Conservation (phyloP, 2,888 invertebrate species). For the Koerneria pararmatus region DNA sequence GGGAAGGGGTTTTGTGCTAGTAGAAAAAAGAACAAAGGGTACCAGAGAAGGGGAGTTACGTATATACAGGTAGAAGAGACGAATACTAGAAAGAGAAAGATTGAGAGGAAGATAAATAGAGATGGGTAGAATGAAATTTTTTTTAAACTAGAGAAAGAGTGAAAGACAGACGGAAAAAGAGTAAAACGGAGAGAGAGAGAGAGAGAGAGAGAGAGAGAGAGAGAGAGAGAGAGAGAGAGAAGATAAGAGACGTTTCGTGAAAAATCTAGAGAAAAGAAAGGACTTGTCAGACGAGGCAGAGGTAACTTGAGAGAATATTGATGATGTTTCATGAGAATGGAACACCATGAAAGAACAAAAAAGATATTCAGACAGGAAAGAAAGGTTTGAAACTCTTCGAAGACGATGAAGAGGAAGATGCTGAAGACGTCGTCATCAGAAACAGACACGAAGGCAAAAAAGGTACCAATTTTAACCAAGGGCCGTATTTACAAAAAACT, state of each 20-base stretch:
- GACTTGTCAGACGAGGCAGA: not conserved
- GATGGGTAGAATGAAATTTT: not conserved
- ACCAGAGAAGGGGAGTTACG: too few relatives aligned
- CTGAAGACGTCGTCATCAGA: constrained; percentile 6
- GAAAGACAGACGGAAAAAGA: too few relatives aligned
- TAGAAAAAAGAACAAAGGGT: too few relatives aligned
- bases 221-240: not conserved
- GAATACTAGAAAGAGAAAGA: too few relatives aligned
- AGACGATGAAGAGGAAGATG: constrained; percentile 11
- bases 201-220: not conserved
- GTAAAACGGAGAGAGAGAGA: constrained; percentile 14
- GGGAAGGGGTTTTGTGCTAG: too few relatives aligned
- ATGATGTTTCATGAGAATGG: not conserved
- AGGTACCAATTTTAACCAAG: too few relatives aligned
- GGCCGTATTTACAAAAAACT: too few relatives aligned
- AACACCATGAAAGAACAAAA: not conserved
- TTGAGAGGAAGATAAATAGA: too few relatives aligned
- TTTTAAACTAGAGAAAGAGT: not conserved
- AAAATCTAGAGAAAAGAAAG: not conserved
- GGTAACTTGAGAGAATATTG: not conserved
- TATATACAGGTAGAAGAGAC: too few relatives aligned
- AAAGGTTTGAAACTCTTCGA: constrained; percentile 11
- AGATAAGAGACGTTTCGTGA: not conserved
- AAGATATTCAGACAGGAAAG: not conserved
- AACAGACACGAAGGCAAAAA: constrained; percentile 16